Evolutionary conservation across 2,113 vertebrate species (phyloP).

Genomic region (Rousettus leschenaultii): DNA sequence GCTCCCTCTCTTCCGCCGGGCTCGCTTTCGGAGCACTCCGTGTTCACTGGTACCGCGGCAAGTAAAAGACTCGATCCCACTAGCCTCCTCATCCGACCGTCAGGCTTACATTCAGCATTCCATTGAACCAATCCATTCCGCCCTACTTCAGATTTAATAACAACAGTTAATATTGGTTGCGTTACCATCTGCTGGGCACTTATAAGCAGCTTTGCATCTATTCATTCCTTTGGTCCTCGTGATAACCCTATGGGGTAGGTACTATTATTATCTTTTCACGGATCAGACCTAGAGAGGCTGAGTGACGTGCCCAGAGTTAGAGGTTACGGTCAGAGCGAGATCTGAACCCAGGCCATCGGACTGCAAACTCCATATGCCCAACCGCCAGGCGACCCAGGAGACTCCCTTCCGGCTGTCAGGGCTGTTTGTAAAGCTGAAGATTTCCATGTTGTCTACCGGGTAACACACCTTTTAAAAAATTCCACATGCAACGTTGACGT

Average conservation of each 20-base stretch:
- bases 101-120: not conserved
- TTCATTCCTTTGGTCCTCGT: not conserved
- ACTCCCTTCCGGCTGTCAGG: not conserved
- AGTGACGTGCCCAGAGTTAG: not conserved
- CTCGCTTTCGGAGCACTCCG: not conserved
- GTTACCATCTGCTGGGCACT: not conserved
- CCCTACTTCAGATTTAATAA: not conserved
- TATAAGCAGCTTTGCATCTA: not conserved
- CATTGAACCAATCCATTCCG: not conserved
- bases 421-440: not conserved
- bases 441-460: not conserved
- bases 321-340: not conserved
- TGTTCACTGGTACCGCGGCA: not conserved
- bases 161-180: not conserved
- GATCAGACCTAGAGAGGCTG: not conserved
- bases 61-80: not conserved
- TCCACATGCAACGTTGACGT: not conserved
- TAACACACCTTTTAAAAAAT: not conserved
- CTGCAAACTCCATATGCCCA: not conserved
- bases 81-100: not conserved
- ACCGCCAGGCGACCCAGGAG: not conserved
- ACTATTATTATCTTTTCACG: not conserved
- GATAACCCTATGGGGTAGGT: not conserved
- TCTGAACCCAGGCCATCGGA: not conserved
- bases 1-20: not conserved